phyloP scores from a whole-genome alignment of 2,113 vertebrate genomes.

The Dromaius novaehollandiae region DNA sequence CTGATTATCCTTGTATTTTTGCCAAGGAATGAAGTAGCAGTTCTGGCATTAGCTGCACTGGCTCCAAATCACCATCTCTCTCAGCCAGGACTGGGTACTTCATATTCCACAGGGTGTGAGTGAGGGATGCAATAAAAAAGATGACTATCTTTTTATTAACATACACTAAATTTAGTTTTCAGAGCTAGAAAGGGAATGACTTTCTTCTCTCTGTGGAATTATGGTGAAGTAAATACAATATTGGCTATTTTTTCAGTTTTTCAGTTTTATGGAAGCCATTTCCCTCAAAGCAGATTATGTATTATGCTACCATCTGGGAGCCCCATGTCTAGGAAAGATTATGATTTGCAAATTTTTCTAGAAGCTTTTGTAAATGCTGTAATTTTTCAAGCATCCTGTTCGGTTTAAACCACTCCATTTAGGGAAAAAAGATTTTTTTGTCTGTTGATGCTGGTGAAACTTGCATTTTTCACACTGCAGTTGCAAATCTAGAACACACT shows the following conservation, averaged over 20 bases:
- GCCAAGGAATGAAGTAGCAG: slow-evolving; percentile 23
- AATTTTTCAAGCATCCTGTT: neutral
- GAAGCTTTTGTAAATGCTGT: neutral
- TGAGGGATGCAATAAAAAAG: neutral
- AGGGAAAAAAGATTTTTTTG: neutral
- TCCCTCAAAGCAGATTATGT: neutral
- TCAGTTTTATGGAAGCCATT: neutral
- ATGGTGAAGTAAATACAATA: neutral
- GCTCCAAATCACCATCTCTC: slow-evolving; percentile 18
- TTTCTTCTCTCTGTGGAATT: neutral
- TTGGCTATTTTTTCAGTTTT: neutral
- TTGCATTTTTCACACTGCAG: neutral
- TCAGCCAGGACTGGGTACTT: neutral
- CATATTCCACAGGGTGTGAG: neutral
- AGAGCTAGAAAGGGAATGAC: neutral
- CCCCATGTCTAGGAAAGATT: neutral
- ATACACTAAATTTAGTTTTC: neutral
- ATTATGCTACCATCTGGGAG: neutral
- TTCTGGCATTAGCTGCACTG: slow-evolving; percentile 18
- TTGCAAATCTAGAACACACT: neutral
- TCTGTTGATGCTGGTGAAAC: neutral
- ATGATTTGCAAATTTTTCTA: neutral
- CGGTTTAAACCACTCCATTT: neutral
- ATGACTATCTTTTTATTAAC: neutral
- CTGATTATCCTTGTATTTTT: slow-evolving; percentile 29